Conservation (phyloP, 2,888 invertebrate species). For the Anarsia innoxiella region DNA sequence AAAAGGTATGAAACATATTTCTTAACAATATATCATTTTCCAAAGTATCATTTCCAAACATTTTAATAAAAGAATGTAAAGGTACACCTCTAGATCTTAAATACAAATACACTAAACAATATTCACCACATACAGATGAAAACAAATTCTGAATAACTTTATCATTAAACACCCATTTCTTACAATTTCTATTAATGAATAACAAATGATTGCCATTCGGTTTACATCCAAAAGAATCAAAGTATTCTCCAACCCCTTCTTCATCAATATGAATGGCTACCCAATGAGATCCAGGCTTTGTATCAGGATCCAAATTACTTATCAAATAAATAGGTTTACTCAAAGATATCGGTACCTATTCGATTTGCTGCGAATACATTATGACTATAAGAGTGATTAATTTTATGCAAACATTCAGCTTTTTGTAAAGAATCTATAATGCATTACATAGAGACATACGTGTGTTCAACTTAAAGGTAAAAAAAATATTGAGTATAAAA, state of each 20-base stretch:
- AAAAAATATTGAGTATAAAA: too few relatives aligned
- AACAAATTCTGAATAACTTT: constrained; percentile 1
- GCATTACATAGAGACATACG: too few relatives aligned
- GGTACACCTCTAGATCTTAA: constrained; percentile 7
- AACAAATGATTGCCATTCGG: constrained; percentile 12
- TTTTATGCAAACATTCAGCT: too few relatives aligned
- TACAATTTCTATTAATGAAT: constrained; percentile 18
- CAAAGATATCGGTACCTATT: constrained; percentile 7
- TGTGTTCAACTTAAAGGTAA: too few relatives aligned
- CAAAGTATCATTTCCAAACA: too few relatives aligned
- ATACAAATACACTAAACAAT: constrained; percentile 13
- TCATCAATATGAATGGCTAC: constrained; percentile 16
- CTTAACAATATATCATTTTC: too few relatives aligned
- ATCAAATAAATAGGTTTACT: constrained; percentile 1
- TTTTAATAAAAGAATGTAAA: too few relatives aligned
- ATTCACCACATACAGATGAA: constrained; percentile 11
- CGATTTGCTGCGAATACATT: constrained; percentile 16
- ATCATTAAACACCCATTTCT: constrained; percentile 16
- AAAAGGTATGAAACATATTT: too few relatives aligned
- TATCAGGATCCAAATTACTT: constrained; percentile 20
- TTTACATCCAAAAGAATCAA: constrained; percentile 19
- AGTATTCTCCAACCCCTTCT: constrained; percentile 19
- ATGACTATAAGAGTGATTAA: too few relatives aligned
- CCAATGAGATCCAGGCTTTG: constrained; percentile 23
- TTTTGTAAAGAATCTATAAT: too few relatives aligned